Evolutionary conservation across 2,113 vertebrate genomes (phyloP).

Genomic region (Planiliza haematocheilus): DNA sequence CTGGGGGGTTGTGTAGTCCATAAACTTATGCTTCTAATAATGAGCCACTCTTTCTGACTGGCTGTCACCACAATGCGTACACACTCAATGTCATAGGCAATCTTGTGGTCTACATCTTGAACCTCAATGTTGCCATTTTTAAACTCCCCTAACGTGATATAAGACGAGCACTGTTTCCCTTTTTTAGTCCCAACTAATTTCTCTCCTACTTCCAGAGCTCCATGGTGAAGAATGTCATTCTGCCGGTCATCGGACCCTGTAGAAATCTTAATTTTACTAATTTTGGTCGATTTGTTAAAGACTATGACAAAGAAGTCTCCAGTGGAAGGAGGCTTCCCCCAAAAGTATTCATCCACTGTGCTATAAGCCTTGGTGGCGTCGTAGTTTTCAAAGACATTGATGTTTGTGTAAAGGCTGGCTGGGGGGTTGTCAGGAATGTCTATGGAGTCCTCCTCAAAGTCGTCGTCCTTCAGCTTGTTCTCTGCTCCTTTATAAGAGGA

Average conservation of each 20-base stretch:
- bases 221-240: slow-evolving; percentile 95
- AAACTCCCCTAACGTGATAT: slow-evolving; percentile 94
- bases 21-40: slow-evolving; percentile 95
- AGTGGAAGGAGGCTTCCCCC: slow-evolving; percentile 93
- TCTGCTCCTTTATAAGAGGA: slow-evolving; percentile 97
- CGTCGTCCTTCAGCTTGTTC: slow-evolving; percentile 98
- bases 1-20: slow-evolving; percentile 92
- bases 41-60: slow-evolving; percentile 97
- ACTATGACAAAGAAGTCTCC: slow-evolving; percentile 93
- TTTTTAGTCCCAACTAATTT: slow-evolving; percentile 88
- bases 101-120: slow-evolving; percentile 92
- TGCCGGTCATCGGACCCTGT: slow-evolving; percentile 96
- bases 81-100: slow-evolving; percentile 94
- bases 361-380: slow-evolving; percentile 95
- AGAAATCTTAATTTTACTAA: slow-evolving; percentile 93
- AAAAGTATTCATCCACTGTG: slow-evolving; percentile 96
- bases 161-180: slow-evolving; percentile 90
- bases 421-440: slow-evolving; percentile 98
- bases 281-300: slow-evolving; percentile 91
- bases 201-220: slow-evolving; percentile 94
- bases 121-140: slow-evolving; percentile 95
- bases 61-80: slow-evolving; percentile 94
- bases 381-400: slow-evolving; percentile 97
- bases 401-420: slow-evolving; percentile 92
- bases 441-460: slow-evolving; percentile 96